Conservation (phyloP, 2,888 invertebrate genomes). For the Psylliodes chrysocephalus region DNA sequence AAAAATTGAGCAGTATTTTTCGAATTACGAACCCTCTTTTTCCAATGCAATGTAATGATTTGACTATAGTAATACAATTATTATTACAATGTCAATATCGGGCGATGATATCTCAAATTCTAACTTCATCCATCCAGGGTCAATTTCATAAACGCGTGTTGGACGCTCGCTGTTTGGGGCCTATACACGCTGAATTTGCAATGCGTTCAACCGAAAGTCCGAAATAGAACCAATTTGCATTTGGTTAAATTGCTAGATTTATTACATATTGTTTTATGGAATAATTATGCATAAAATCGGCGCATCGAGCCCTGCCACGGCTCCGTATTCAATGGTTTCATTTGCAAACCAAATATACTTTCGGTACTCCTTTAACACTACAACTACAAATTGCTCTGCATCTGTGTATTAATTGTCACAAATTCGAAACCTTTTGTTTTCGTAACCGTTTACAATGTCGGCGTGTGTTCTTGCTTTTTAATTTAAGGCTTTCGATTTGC, state of each 20-base stretch:
- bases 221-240: neutral
- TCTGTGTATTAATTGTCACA: slow-evolving; percentile 6
- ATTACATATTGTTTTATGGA: neutral
- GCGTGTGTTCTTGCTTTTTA: too few species aligned
- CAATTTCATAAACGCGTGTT: too few species aligned
- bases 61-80: too few species aligned
- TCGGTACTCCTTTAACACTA: neutral
- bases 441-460: neutral
- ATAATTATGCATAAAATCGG: neutral
- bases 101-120: too few species aligned
- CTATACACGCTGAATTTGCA: neutral
- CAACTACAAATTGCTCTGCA: slow-evolving; percentile 17
- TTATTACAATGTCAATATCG: too few species aligned
- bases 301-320: neutral
- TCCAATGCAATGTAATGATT: too few species aligned
- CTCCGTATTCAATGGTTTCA: slow-evolving; percentile 14
- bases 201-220: neutral
- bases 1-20: too few species aligned
- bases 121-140: too few species aligned
- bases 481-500: too few species aligned
- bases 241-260: neutral
- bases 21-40: too few species aligned
- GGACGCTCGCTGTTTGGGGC: too few species aligned
- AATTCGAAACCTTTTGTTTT: slow-evolving; percentile 16
- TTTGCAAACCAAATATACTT: slow-evolving; percentile 22